Base-by-base conservation (phyloP, 2,797 vertebrate genomes). In the Coranthus polyacanthus region DNA sequence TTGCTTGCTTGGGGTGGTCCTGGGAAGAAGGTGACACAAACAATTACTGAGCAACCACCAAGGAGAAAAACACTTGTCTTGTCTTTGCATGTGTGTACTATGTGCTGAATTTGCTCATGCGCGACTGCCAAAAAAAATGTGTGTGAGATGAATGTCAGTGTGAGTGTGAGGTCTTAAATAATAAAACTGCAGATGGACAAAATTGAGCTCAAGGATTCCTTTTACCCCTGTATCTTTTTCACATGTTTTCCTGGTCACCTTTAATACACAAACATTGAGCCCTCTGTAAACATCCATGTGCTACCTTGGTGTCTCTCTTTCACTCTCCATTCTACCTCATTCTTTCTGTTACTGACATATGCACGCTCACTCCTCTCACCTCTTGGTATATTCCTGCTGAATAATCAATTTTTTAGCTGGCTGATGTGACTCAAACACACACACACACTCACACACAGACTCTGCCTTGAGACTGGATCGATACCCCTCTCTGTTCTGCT, bases 401-500 rank as follows among this genome's bases (percentile, higher is more conserved):
- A 92, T 91, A 92, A 93, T 93, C 92, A 74, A 91, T 93, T 93
- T 92, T 79, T 81, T 59, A 89, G 90, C 86, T 88, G 81, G 90
- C 81, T 88, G 88, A 89, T 91, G 89, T 92, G 90, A 89, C 86
- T 90, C 74, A 69, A 75, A 79, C 75, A 55, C 85, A 53, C 82
- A 56, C 79, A 39, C 59, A 54, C 79, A 49, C 82, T 68, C 86
- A 77, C 72, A 56, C 85, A 86, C 88, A 89, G 89, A 91, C 90
- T 75, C 89, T 92, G 92, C 91, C 91, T 90, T 89, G 90, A 93
- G 92, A 91, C 92, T 80, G 84, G 91, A 93, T 94, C 93, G 80
- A 94, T 94, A 92, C 83, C 84, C 88, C 90, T 91, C 90, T 93
- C 91, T 93, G 91, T 92, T 93, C 90, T 93, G 90, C 90, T 93